phyloP scores from a whole-genome alignment of 2,888 invertebrate species.

The Callimorpha dominula region DNA sequence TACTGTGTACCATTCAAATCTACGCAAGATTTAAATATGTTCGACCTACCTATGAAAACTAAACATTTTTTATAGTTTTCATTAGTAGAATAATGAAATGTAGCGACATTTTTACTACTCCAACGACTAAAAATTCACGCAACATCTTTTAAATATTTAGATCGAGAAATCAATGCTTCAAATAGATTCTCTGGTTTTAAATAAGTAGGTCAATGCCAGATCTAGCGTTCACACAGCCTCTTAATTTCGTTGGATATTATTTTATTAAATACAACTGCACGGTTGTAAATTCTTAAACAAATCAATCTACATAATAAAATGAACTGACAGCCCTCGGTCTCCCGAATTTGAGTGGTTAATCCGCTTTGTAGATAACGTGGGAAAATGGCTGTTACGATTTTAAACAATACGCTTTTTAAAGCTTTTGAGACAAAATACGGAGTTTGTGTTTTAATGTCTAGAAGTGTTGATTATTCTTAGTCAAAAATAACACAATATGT shows the following conservation, averaged over 20 bases:
- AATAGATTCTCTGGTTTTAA: conserved; percentile 44
- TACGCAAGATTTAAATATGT: too few species aligned
- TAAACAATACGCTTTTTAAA: conserved; percentile 10
- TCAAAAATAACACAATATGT: too few species aligned
- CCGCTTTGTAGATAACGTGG: conserved; percentile 53
- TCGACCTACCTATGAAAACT: too few species aligned
- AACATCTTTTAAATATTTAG: conserved; percentile 18
- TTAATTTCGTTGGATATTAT: conserved; percentile 61
- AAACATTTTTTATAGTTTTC: too few species aligned
- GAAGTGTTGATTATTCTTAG: background rate
- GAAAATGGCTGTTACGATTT: conserved; percentile 46
- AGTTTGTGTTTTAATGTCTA: conserved; percentile 5
- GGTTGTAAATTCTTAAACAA: conserved; percentile 64
- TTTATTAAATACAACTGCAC: conserved; percentile 54
- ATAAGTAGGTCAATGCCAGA: conserved; percentile 60
- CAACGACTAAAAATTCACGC: background rate
- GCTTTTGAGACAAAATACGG: background rate
- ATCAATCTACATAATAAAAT: conserved; percentile 74
- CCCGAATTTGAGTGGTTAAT: conserved; percentile 59
- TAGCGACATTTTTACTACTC: background rate
- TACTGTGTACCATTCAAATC: too few species aligned
- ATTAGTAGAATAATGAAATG: background rate
- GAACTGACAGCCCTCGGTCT: conserved; percentile 60
- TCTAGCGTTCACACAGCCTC: conserved; percentile 62
- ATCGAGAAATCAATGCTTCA: conserved; percentile 43